phyloP scores from a whole-genome alignment of 2,797 vertebrate genomes.

The Micrastur ruficollis region DNA sequence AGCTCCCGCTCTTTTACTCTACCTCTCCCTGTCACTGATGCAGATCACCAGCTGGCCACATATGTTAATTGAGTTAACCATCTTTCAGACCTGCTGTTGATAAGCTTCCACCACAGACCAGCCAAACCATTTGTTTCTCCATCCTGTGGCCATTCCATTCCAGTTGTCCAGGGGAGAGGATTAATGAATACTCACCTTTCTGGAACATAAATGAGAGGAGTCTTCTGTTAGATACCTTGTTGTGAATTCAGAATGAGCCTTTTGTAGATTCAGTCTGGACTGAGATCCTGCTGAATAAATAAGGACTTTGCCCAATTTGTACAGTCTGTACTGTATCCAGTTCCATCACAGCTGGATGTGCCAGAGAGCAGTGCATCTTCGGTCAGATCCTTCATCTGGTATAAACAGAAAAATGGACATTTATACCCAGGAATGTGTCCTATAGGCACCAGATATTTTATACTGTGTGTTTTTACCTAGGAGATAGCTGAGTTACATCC shows the following conservation, averaged over 20 bases:
- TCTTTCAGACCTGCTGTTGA: neutral
- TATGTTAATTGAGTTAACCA: fast-evolving
- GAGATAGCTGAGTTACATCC: neutral
- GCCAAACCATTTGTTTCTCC: neutral
- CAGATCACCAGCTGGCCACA: neutral
- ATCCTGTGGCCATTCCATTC: neutral
- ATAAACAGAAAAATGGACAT: neutral
- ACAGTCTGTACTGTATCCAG: neutral
- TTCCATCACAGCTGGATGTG: neutral
- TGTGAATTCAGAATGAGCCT: neutral
- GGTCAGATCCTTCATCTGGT: neutral
- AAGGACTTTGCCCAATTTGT: neutral
- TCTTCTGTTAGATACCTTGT: neutral
- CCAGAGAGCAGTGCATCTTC: neutral
- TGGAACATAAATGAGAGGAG: fast-evolving
- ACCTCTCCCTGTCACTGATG: neutral
- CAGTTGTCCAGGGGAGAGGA: neutral
- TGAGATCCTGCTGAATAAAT: neutral
- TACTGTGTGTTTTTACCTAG: neutral
- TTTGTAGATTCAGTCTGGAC: neutral
- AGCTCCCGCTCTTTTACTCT: neutral
- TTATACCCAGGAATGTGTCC: neutral
- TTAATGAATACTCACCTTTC: neutral
- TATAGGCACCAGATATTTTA: neutral
- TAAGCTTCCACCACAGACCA: neutral